Evolutionary conservation across 2,113 vertebrate species (phyloP).

Genomic region (Oreamnos americanus): DNA sequence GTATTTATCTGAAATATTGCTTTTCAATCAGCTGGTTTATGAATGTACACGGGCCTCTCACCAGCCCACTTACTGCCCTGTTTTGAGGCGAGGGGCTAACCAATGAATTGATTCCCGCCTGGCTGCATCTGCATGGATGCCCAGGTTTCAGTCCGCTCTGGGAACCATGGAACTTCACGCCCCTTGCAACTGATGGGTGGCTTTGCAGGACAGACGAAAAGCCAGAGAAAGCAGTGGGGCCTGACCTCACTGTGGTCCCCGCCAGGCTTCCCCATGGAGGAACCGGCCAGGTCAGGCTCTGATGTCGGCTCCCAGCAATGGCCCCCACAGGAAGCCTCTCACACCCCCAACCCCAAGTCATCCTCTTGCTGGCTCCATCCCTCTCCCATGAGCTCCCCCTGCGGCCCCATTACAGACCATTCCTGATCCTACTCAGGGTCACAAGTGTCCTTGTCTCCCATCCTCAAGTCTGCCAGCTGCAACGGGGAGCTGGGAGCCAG

Average conservation of each 20-base stretch:
- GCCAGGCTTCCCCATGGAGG: background rate
- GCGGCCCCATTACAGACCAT: background rate
- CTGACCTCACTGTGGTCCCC: background rate
- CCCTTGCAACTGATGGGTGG: background rate
- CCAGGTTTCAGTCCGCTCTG: conserved; percentile 28
- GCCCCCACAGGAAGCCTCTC: background rate
- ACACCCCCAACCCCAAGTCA: background rate
- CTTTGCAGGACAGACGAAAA: background rate
- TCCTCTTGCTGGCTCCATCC: background rate
- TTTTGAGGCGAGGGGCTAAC: conserved; percentile 85
- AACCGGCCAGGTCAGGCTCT: background rate
- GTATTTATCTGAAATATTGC: conserved; percentile 97
- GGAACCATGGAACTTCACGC: background rate
- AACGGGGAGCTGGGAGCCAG: background rate
- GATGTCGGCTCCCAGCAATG: no score
- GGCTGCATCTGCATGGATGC: conserved; percentile 26
- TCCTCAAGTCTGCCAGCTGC: background rate
- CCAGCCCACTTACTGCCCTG: conserved; percentile 87
- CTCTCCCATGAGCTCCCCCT: background rate
- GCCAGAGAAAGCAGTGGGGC: background rate
- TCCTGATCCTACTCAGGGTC: background rate
- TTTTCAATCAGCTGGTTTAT: conserved; percentile 97
- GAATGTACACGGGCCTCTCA: conserved; percentile 94
- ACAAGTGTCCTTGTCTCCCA: background rate
- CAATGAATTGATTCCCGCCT: conserved; percentile 80